A percentile compares a stretch with the other conserved stretches of the same genome.
Evolutionary conservation across 1,140 invertebrate genomes (phyloP).

Genomic region (Neoseiulus cucumeris): DNA sequence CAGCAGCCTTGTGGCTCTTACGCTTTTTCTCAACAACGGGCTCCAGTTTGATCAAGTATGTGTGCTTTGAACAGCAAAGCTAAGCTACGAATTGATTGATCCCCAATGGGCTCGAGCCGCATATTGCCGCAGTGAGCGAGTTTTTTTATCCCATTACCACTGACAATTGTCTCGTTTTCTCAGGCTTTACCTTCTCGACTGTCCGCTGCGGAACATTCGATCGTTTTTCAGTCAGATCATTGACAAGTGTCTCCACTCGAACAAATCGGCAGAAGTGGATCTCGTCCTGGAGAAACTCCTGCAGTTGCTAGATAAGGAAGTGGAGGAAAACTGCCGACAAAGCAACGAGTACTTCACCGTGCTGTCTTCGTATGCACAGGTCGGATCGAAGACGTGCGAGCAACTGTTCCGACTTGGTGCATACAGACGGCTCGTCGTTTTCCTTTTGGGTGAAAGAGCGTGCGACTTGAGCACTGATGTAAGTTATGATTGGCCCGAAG

Average conservation of each 20-base stretch:
- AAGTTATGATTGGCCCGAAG: background rate
- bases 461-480: constrained; percentile 15
- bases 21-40: constrained; percentile 28
- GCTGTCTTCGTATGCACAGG: constrained; percentile 29
- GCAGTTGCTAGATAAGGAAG: constrained; percentile 29
- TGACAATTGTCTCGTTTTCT: background rate
- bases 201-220: constrained; percentile 1
- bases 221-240: constrained; percentile 6
- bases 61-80: background rate
- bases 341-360: constrained; percentile 31
- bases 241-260: constrained; percentile 2
- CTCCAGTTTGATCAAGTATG: constrained; percentile 27
- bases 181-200: constrained; percentile 11
- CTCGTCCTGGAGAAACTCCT: constrained; percentile 26
- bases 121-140: too few species aligned
- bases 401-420: background rate
- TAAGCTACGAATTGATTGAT: too few species aligned
- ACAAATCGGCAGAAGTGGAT: constrained; percentile 18
- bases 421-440: background rate
- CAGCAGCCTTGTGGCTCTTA: constrained; percentile 28
- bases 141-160: too few species aligned
- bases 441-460: background rate
- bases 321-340: constrained; percentile 30
- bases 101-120: too few species aligned
- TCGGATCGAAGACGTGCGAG: constrained; percentile 21